Evolutionary conservation across 2,113 vertebrate species (phyloP), one percentile per base, ranked within the genome.

Genomic region (Corythaixoides concolor): DNA sequence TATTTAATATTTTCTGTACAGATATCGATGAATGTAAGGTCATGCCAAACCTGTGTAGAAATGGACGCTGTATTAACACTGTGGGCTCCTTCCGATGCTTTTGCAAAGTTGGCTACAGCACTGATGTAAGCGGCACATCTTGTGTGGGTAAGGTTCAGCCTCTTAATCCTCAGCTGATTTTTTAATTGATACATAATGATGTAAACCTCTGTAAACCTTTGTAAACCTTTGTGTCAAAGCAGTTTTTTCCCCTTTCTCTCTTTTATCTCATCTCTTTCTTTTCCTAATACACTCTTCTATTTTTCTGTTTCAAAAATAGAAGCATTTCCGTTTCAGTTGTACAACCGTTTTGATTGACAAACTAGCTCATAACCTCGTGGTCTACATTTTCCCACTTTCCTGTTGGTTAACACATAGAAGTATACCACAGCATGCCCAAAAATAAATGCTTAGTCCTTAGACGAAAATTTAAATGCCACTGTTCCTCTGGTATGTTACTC

Each of bases 11-110:
- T 72, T 77, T 67, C 27, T 58, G 1, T 80, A 27, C 95, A 99
- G 98, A 99, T 97, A 98, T 98, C 80, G 98, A 99, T 84, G 98
- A 99, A 76, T 99, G 98, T 93, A 98, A 98, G 78, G 98, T 99
- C 27, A 98, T 99, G 97, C 97, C 98, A 73, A 98, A 98, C 74
- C 97, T 98, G 3, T 99, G 98, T 89, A 97, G 82, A 67, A 98
- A 98, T 11, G 98, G 98, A 11, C 98, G 98, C 63, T 99, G 99
- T 85, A 98, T 99, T 94, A 99, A 99, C 72, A 99, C 98, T 28
- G 96, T 98, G 97, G 98, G 98, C 39, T 99, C 98, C 5, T 99
- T 98, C 90, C 97, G 96, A 41, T 99, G 99, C 93, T 98, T 99
- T 96, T 99, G 99, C 83, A 98, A 97, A 83, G 91, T 96, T 50